Evolutionary conservation across 1,140 invertebrate species (phyloP), one percentile per base, ranked within the genome.

Genomic region (Varroa destructor): DNA sequence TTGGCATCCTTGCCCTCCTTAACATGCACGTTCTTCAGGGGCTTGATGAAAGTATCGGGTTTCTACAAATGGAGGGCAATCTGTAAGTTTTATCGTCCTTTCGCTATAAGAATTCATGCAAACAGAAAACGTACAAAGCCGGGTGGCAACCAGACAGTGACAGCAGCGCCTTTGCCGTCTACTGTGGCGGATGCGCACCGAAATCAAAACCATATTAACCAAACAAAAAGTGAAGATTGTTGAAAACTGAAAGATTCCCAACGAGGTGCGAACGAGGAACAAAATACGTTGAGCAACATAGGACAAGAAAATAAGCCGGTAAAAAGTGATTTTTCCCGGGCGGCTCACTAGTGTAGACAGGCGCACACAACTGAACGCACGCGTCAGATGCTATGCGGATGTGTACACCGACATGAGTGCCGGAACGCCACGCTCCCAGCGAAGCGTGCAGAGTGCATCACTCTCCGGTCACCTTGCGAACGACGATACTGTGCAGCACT

Each of bases 1-100:
- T 91, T 91, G 79, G 96, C 96, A 79, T 97, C 95, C 82, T 95
- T 97, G 75, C 93, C 93, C 84, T 98, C 93, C 78, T 95, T 95
- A 57, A 89, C 89, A 77, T 89, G 90, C 81, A 91, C 87, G 82
- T 97, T 94, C 75, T 95, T 87, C 74, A 98, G 83, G 72, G 93
- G 91, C 81, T 92, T 92, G 77, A 94, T 84, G 86, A 95, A 99
- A 72, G 87, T 87, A 78, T 97, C 95, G 83, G 86, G 86, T 87
- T 95, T 96, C 93, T 97, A 84, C 77, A 76, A 70, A 25, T 43
- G 12, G 46, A 46, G 40, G 12, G 36, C 14, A 46, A 67, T 14
- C 12, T 14, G 61, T 67, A 1, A 67, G 61, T 25, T 2, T 46
- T 40, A 8, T 8, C 10, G 1, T 43, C 2, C 36, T 40, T 8